Evolutionary conservation across 2,113 vertebrate genomes (phyloP).

Genomic region (Strigops habroptila): DNA sequence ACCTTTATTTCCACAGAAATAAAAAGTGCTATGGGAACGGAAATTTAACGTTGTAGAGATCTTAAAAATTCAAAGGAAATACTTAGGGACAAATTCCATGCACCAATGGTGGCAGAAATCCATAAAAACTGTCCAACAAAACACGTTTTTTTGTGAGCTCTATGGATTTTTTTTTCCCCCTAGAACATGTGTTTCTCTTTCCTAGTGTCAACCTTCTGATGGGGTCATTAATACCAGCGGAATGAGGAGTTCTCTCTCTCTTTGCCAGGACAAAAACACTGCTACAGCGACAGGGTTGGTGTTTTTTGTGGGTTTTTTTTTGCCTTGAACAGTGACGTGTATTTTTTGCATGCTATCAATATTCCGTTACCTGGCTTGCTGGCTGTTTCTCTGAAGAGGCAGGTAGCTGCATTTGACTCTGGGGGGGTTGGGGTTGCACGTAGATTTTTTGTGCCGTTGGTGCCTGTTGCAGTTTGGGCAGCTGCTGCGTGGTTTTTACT

Average conservation of each 20-base stretch:
- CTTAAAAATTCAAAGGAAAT: slow-evolving; percentile 62
- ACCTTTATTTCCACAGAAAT: slow-evolving; percentile 64
- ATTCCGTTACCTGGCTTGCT: slow-evolving; percentile 84
- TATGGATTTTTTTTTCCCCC: slow-evolving; percentile 18
- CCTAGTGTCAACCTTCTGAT: slow-evolving; percentile 64
- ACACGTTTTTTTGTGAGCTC: not conserved
- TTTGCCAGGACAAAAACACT: slow-evolving; percentile 67
- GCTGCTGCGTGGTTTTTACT: slow-evolving; percentile 85
- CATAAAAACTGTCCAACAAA: slow-evolving; percentile 57
- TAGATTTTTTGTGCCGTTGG: slow-evolving; percentile 93
- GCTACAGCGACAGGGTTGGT: slow-evolving; percentile 50
- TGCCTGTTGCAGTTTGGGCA: slow-evolving; percentile 94
- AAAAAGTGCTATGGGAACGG: slow-evolving; percentile 38
- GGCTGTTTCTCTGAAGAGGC: slow-evolving; percentile 85
- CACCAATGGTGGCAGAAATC: slow-evolving; percentile 59
- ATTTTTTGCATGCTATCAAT: slow-evolving; percentile 71
- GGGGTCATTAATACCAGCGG: slow-evolving; percentile 17
- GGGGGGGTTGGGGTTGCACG: slow-evolving; percentile 87
- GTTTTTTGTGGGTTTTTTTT: slow-evolving; percentile 10
- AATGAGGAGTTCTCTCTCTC: slow-evolving; percentile 66
- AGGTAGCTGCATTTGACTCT: slow-evolving; percentile 87
- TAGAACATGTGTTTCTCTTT: slow-evolving; percentile 41
- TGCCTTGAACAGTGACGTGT: slow-evolving; percentile 66
- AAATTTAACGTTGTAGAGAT: slow-evolving; percentile 45
- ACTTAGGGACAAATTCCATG: slow-evolving; percentile 52